Conservation (phyloP, 1,140 invertebrate species). For the Macrobrachium rosenbergii region DNA sequence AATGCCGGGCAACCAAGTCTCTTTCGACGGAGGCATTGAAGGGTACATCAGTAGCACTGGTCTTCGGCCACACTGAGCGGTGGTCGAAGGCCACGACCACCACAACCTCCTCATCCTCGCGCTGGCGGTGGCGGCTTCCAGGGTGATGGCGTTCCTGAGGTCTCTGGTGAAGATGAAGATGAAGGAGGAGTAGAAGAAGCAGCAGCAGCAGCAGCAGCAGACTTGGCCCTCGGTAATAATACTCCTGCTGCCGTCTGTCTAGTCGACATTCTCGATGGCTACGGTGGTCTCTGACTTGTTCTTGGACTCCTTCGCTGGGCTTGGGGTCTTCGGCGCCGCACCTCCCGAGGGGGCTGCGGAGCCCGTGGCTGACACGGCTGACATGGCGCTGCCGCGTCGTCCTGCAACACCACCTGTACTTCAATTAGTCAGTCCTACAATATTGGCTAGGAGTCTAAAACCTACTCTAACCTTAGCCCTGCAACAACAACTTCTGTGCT, state of each 20-base stretch:
- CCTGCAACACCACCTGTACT: conserved; percentile 47
- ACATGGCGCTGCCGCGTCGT: conserved; percentile 46
- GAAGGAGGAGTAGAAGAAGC: not conserved
- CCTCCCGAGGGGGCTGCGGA: not conserved
- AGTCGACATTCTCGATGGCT: conserved; percentile 56
- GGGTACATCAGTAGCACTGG: too few relatives aligned
- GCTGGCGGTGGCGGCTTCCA: too few relatives aligned
- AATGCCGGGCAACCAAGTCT: too few relatives aligned
- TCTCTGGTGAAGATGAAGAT: too few relatives aligned
- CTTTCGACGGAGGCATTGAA: too few relatives aligned
- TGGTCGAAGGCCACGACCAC: too few relatives aligned
- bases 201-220: not conserved
- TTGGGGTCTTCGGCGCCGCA: conserved; percentile 19
- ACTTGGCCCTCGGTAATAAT: not conserved
- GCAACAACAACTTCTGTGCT: too few relatives aligned
- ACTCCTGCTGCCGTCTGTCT: not conserved
- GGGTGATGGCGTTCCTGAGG: too few relatives aligned
- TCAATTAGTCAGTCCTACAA: conserved; percentile 37
- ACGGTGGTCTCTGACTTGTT: conserved; percentile 51
- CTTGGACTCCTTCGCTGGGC: conserved; percentile 21
- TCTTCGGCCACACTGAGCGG: too few relatives aligned
- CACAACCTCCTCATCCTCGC: too few relatives aligned
- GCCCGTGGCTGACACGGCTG: conserved; percentile 43
- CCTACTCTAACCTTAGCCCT: not conserved
- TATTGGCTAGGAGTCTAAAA: not conserved